phyloP scores from a whole-genome alignment of 2,888 invertebrate species.

The Leuctra nigra region DNA sequence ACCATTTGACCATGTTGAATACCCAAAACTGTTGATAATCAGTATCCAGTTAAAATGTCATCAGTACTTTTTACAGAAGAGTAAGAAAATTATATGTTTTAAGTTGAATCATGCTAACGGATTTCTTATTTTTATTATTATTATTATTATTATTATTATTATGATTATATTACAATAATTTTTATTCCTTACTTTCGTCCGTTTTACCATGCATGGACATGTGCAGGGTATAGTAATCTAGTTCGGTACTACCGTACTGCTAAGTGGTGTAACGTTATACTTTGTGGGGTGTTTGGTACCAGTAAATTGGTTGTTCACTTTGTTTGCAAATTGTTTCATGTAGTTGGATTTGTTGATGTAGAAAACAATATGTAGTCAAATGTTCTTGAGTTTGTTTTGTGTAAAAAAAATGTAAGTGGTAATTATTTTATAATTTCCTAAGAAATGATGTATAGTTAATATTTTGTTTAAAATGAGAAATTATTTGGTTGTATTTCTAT shows the following conservation, averaged over 20 bases:
- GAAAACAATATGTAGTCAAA: slow-evolving; percentile 6
- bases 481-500: slow-evolving; percentile 5
- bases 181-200: neutral
- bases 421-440: neutral
- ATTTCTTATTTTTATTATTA: slow-evolving; percentile 19
- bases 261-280: slow-evolving; percentile 16
- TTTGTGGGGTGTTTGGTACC: slow-evolving; percentile 19
- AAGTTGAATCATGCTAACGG: slow-evolving; percentile 21
- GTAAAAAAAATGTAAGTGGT: neutral
- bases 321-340: slow-evolving; percentile 17
- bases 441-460: neutral
- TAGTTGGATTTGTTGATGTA: slow-evolving; percentile 22
- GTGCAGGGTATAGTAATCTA: slow-evolving; percentile 17
- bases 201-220: too few relatives aligned
- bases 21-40: too few relatives aligned
- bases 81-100: too few relatives aligned
- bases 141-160: too few relatives aligned
- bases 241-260: neutral
- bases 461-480: neutral
- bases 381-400: slow-evolving; percentile 12
- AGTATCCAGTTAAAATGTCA: too few relatives aligned
- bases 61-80: too few relatives aligned
- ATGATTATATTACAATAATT: neutral
- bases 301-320: neutral
- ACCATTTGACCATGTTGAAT: too few relatives aligned